Percentiles rank a stretch among this genome's conserved stretches.
These are phyloP conservation scores for Cisticola juncidis DNA, from an alignment of 2,113 vertebrate genomes.

Conservation along the genomic window DNA sequence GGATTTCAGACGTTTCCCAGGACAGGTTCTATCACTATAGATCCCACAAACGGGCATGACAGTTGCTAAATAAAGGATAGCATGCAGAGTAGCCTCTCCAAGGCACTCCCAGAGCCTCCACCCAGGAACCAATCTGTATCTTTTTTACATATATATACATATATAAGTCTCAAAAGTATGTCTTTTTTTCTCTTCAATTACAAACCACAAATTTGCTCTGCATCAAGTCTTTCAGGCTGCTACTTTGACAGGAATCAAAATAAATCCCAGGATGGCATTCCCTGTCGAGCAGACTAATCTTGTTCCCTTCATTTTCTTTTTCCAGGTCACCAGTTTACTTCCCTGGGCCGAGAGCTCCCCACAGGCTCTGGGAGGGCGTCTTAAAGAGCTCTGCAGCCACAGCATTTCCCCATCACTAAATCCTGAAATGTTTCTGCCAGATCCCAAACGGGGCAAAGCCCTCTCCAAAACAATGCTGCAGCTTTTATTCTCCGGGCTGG, in stretches of 20 bases:
- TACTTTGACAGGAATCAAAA: background rate
- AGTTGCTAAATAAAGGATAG: background rate
- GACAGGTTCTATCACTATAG: background rate
- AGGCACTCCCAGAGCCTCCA: background rate
- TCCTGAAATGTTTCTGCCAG: background rate
- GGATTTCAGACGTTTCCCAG: background rate
- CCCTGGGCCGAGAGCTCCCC: background rate
- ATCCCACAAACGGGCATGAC: background rate
- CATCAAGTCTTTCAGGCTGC: background rate
- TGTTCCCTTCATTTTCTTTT: slow-evolving; percentile 5
- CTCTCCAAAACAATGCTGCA: background rate
- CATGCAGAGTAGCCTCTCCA: background rate
- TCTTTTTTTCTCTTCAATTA: background rate
- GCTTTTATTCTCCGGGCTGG: background rate
- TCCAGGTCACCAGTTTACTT: slow-evolving; percentile 24
- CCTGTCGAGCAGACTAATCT: background rate
- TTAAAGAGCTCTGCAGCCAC: background rate
- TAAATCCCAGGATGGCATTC: background rate
- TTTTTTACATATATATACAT: too few relatives aligned
- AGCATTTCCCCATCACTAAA: background rate
- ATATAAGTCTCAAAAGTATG: background rate
- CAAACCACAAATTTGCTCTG: background rate
- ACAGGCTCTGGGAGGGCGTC: background rate
- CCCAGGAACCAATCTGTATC: background rate
- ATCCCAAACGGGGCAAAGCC: background rate